Conservation (phyloP, 2,797 vertebrate species). For the Ibycter americanus region DNA sequence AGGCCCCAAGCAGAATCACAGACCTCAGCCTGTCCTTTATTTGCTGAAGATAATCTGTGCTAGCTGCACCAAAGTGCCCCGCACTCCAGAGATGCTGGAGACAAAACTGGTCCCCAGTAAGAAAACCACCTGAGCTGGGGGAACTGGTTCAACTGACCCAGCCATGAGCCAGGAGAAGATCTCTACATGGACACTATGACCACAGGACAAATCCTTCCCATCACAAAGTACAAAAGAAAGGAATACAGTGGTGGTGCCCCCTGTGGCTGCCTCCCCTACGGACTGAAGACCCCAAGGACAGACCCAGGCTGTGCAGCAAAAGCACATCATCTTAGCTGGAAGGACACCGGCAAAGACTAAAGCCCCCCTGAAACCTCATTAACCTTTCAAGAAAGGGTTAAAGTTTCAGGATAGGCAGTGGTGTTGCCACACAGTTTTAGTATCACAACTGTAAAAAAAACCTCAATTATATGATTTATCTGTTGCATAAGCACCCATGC, state of each 20-base stretch:
- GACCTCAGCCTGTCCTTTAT: background rate
- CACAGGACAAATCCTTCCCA: background rate
- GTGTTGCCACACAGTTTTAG: background rate
- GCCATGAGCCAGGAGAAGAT: fast-evolving
- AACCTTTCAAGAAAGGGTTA: background rate
- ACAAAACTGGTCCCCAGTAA: background rate
- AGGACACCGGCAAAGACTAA: background rate
- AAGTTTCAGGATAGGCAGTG: background rate
- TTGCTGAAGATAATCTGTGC: background rate
- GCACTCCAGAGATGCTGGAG: background rate
- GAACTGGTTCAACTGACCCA: background rate
- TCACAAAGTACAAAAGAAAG: background rate
- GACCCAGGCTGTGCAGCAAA: background rate
- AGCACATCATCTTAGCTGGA: background rate
- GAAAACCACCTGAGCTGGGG: background rate
- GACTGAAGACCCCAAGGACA: background rate
- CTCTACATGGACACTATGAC: fast-evolving
- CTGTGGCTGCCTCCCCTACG: background rate
- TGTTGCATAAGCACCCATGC: background rate
- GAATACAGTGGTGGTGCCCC: background rate
- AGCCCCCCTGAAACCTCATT: background rate
- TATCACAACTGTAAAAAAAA: background rate
- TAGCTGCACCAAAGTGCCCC: background rate
- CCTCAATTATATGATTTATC: background rate
- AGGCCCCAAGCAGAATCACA: background rate